Base-by-base conservation (phyloP, 2,797 vertebrate species). In the Huso huso region DNA sequence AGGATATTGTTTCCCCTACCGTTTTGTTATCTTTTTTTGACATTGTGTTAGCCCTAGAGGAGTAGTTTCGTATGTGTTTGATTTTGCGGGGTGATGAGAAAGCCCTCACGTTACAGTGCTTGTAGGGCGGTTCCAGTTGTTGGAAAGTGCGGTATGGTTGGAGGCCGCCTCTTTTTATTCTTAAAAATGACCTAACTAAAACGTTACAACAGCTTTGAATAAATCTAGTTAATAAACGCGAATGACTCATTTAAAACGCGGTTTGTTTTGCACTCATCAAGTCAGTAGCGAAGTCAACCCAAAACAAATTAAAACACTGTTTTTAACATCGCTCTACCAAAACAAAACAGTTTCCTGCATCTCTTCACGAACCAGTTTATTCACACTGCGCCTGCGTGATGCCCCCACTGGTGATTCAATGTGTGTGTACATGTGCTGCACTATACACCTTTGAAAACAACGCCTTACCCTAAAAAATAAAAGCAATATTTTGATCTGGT, bases 21-120 rank as follows among this genome's bases (percentile, higher is more conserved):
- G 70, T 69, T 73, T 76, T 82, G n/a, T n/a, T 55, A 10, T 71
- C 69, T 69, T 80, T 82, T 59, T 81, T 78, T 8, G 79, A 77
- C 79, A 82, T 81, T 15, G 51, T 67, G 66, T 15, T 61, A 64
- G 57, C 75, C 50, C 57, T 23, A 62, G 15, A 69, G n/a, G 66
- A 58, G 23, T 55, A 55, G 52, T 62, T 51, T 49, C 62, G 55
- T 18, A 23, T 11, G 15, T 13, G 6, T n/a, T 6, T 66, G 12
- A 67, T 37, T 66, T 61, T 48, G 6, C 15, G 5, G 48, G 48
- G 37, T 23, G 37, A 58, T 37, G 49, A 13, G 8, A 49, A 49
- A 51, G n/a, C 48, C 57, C 50, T 48, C 55, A 6, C 10, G 48
- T 13, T 23, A 48, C 52, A 12, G 52, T 55, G 52, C 7, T 8